These are phyloP conservation scores for Amblyopsis rosae DNA, from an alignment of 2,113 vertebrate genomes.

Conservation along the genomic window DNA sequence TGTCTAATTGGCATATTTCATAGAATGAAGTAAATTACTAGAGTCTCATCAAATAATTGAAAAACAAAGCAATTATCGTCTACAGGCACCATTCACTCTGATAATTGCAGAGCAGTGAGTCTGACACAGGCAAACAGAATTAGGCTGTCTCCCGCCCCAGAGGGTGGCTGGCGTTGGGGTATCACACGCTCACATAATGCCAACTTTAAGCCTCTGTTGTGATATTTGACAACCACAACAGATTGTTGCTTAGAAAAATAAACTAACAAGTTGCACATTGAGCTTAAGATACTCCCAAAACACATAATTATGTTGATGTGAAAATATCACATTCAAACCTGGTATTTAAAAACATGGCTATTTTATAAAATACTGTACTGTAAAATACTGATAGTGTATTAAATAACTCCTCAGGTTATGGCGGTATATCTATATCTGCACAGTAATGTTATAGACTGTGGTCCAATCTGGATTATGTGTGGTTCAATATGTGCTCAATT, in stretches of 20 bases:
- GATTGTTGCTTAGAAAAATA: background rate
- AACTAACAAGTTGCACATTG: background rate
- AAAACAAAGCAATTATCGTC: conserved; percentile 80
- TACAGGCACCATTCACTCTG: conserved; percentile 68
- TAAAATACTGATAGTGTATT: too few relatives aligned
- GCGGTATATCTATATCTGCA: background rate
- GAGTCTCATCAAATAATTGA: conserved; percentile 78
- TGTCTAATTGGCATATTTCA: conserved; percentile 80
- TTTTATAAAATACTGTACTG: background rate
- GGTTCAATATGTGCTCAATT: too few relatives aligned
- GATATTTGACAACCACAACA: conserved; percentile 22
- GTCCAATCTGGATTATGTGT: too few relatives aligned
- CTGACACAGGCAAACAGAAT: conserved; percentile 76
- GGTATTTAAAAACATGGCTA: background rate
- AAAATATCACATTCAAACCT: background rate
- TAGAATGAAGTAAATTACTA: conserved; percentile 80
- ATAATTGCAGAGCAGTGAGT: conserved; percentile 73
- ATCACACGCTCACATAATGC: conserved; percentile 47
- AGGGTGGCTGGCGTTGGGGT: conserved; percentile 48
- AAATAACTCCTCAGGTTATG: background rate
- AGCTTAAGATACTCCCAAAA: conserved; percentile 17
- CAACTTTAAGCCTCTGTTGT: conserved; percentile 32
- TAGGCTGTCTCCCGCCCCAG: conserved; percentile 52
- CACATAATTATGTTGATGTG: conserved; percentile 12
- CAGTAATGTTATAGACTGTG: background rate